Conservation (phyloP, 2,113 vertebrate species). For the Rhadina sibilatrix region DNA sequence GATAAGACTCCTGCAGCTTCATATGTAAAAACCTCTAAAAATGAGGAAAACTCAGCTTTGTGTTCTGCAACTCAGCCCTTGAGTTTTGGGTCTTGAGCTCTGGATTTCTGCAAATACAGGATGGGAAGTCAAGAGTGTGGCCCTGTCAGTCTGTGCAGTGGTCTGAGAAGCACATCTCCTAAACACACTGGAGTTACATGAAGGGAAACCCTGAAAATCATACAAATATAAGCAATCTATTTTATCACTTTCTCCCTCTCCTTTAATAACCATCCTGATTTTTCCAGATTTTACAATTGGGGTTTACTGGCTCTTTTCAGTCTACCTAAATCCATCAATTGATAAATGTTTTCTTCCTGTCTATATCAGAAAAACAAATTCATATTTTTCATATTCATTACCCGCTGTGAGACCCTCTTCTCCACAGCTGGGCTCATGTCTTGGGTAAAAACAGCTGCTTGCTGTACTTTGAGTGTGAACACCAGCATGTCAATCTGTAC, state of each 20-base stretch:
- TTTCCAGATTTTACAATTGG: not conserved
- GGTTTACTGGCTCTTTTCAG: not conserved
- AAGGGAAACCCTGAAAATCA: not conserved
- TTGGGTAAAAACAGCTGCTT: not conserved
- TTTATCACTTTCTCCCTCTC: not conserved
- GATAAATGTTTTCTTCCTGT: not conserved
- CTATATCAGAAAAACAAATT: not conserved
- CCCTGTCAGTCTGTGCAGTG: not conserved
- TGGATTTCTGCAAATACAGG: not conserved
- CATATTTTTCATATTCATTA: not conserved
- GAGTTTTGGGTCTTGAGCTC: not conserved
- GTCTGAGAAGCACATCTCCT: not conserved
- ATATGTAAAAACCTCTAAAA: not conserved
- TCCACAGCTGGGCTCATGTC: not conserved
- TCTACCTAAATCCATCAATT: not conserved
- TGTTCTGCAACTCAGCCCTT: not conserved
- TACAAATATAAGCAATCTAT: not conserved
- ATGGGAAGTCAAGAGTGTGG: not conserved
- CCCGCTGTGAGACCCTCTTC: not conserved
- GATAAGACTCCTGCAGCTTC: not conserved
- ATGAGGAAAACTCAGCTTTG: not conserved
- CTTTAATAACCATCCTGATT: not conserved
- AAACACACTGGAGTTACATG: not conserved
- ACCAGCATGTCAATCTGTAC: not conserved
- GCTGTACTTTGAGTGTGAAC: not conserved